These are phyloP conservation scores for Paralichthys olivaceus DNA, from an alignment of 2,113 vertebrate species.

Conservation along the genomic window DNA sequence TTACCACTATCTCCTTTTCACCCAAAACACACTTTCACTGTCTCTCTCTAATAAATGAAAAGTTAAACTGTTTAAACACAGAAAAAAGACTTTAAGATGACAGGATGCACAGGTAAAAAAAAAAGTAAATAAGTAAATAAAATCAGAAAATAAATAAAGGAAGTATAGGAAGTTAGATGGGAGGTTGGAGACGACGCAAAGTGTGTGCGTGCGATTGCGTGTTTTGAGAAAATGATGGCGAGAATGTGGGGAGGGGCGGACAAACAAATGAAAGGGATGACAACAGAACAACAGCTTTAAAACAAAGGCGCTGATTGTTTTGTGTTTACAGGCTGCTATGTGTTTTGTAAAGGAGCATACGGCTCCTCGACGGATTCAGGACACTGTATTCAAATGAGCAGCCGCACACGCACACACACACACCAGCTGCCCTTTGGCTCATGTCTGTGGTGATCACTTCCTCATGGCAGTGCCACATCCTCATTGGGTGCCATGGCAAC, in stretches of 20 bases:
- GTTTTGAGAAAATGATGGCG: slow-evolving; percentile 50
- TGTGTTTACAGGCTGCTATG: slow-evolving; percentile 96
- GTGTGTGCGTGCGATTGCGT: not conserved
- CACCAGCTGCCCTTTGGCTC: slow-evolving; percentile 81
- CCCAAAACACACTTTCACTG: slow-evolving; percentile 53
- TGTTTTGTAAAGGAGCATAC: slow-evolving; percentile 96
- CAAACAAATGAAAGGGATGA: slow-evolving; percentile 71
- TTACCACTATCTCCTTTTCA: slow-evolving; percentile 16
- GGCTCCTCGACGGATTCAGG: slow-evolving; percentile 96
- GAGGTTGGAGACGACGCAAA: slow-evolving; percentile 7
- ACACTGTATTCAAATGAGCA: slow-evolving; percentile 99
- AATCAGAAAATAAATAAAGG: not conserved
- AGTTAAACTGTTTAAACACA: not conserved
- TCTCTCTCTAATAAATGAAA: slow-evolving; percentile 20
- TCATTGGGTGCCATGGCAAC: slow-evolving; percentile 73
- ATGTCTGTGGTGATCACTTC: slow-evolving; percentile 89
- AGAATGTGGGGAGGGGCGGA: slow-evolving; percentile 22
- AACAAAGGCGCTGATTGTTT: slow-evolving; percentile 97
- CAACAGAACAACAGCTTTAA: slow-evolving; percentile 86
- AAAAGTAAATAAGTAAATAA: not conserved
- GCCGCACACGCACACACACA: slow-evolving; percentile 62
- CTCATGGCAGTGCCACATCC: slow-evolving; percentile 79
- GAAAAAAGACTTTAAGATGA: not conserved
- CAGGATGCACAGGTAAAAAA: not conserved
- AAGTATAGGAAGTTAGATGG: not conserved